phyloP scores from a whole-genome alignment of 1,140 invertebrate species.

The Drosophila bifasciata region DNA sequence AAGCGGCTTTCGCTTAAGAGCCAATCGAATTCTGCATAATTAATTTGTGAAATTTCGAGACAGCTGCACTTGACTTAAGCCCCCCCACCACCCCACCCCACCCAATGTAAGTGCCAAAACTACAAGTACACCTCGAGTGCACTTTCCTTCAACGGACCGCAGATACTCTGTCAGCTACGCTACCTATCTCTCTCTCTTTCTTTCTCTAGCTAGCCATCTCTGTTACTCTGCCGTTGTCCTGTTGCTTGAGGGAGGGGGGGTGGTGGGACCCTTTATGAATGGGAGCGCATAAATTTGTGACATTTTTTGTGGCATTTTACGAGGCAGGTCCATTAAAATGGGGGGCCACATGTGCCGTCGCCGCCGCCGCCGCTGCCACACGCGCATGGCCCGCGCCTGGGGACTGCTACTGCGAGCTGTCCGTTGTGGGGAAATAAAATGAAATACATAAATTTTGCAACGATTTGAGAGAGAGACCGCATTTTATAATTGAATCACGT shows the following conservation, averaged over 20 bases:
- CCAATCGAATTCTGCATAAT: slow-evolving; percentile 67
- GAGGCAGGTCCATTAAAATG: slow-evolving; percentile 81
- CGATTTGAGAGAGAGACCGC: slow-evolving; percentile 83
- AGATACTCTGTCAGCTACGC: slow-evolving; percentile 4
- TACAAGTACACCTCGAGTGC: slow-evolving; percentile 40
- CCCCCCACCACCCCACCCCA: no score
- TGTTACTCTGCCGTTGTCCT: slow-evolving; percentile 18
- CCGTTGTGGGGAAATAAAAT: slow-evolving; percentile 75
- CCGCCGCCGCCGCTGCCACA: slow-evolving; percentile 25
- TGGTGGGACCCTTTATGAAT: slow-evolving; percentile 60
- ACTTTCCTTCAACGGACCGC: not conserved
- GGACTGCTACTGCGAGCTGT: slow-evolving; percentile 35
- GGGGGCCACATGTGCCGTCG: slow-evolving; percentile 68
- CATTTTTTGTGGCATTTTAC: slow-evolving; percentile 75
- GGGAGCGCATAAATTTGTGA: slow-evolving; percentile 76
- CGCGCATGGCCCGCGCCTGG: slow-evolving; percentile 24
- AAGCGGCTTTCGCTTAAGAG: slow-evolving; percentile 61
- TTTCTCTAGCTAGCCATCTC: not conserved
- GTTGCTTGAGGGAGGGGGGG: slow-evolving; percentile 31
- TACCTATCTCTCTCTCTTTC: not conserved
- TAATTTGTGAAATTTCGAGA: slow-evolving; percentile 61
- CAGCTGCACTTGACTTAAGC: slow-evolving; percentile 42
- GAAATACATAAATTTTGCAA: slow-evolving; percentile 84
- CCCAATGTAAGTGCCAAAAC: slow-evolving; percentile 33
- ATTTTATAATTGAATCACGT: slow-evolving; percentile 84